Conservation (phyloP, 1,140 invertebrate genomes). For the Ganaspis sp. region DNA sequence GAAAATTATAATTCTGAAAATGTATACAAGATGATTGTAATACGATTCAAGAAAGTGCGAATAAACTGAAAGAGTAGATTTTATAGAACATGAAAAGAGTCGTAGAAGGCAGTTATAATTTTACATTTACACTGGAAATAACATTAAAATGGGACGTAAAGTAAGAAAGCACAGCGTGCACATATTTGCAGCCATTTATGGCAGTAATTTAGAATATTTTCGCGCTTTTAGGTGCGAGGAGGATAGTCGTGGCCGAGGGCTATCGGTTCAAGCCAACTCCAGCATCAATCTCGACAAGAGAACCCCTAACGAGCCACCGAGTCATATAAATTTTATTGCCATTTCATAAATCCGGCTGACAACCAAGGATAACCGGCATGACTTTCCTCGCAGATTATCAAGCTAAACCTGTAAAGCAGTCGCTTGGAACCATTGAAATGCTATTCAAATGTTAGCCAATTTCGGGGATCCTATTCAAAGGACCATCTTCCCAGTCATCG, state of each 20-base stretch:
- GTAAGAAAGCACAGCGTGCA: constrained; percentile 37
- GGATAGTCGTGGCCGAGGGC: neutral
- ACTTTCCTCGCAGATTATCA: constrained; percentile 61
- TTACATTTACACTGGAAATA: constrained; percentile 38
- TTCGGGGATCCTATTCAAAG: constrained; percentile 22
- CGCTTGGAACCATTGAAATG: constrained; percentile 26
- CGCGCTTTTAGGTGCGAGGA: neutral
- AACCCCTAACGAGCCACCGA: constrained; percentile 66
- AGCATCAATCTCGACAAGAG: constrained; percentile 64
- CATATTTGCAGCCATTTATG: neutral
- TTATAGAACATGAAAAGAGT: neutral
- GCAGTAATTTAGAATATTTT: neutral
- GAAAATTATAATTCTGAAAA: no score
- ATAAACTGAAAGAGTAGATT: neutral
- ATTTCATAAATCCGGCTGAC: constrained; percentile 65
- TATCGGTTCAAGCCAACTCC: constrained; percentile 26
- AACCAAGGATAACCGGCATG: constrained; percentile 60
- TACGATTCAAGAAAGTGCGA: neutral
- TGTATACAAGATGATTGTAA: neutral
- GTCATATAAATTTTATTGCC: constrained; percentile 72
- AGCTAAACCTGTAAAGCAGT: constrained; percentile 55
- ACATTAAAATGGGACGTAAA: constrained; percentile 56
- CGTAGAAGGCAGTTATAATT: neutral
- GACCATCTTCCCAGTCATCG: constrained; percentile 13
- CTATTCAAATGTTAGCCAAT: constrained; percentile 36